Base-by-base conservation (phyloP, 1,140 invertebrate species). In the Ceratina australensis region DNA sequence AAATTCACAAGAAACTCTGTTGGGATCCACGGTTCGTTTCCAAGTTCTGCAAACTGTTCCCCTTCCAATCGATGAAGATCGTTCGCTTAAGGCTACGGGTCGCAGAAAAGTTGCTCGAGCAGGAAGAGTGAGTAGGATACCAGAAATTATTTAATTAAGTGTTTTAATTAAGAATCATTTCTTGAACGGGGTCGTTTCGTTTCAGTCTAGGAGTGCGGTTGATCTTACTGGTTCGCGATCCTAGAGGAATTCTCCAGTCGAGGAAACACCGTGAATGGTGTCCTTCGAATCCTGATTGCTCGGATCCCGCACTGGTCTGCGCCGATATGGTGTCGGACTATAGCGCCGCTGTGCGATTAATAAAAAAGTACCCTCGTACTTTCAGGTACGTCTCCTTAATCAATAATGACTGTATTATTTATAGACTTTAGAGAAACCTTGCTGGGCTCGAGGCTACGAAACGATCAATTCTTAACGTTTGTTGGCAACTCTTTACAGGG, bases 41-140 rank as follows among this genome's bases (percentile, higher is more conserved):
- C 72, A 94, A 93, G 73, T 96, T 97, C 91, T 98, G 97, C 92
- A 94, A 93, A 86, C 91, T 97, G 69, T 97, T 97, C 90, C 97
- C 97, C 28, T 96, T 97, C 89, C 96, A 97, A 86, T 96, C 95
- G 66, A 96, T 97, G 95, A 98, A 98, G 91, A 93, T 96, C 65
- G 96, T 97, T 2, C 92, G 97, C 66, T 89, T 97, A 67, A 93
- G 96, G 80, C 93, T 97, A 80, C 93, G 93, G 49, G 93, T 96
- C 5, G 94, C 96, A 42, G 95, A 96, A 83, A 92, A 94, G 66
- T 91, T 98, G 54, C 92, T 98, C 28, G 91, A 95, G 75, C 95
- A 97, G 88, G 93, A 95, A 90, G 93, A 93, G 95, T 96, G 91
- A 94, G 94, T 42, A 92, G 64, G 63, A 50, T 79, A 76, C 18